A percentile compares a stretch with the other conserved stretches of the same genome.
Evolutionary conservation across 2,797 vertebrate species (phyloP).

Genomic region (Heteromormyrus szaboi): DNA sequence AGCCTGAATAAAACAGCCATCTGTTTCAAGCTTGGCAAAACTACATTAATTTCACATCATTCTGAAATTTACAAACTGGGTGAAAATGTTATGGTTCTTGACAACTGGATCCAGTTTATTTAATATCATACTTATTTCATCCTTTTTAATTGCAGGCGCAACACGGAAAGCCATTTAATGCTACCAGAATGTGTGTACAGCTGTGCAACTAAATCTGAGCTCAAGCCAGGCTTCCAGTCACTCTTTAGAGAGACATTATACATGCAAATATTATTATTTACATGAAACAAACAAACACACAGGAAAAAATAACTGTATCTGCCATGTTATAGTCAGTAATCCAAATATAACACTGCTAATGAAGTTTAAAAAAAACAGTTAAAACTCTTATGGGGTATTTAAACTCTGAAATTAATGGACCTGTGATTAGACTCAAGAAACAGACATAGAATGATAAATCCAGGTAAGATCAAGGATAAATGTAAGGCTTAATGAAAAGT

Average conservation of each 20-base stretch:
- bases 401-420: background rate
- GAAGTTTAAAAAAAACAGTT: background rate
- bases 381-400: background rate
- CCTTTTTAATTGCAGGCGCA: constrained; percentile 10
- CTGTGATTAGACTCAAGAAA: background rate
- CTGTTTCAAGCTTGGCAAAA: constrained; percentile 56
- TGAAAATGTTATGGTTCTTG: constrained; percentile 27
- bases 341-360: background rate
- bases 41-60: constrained; percentile 63
- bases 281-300: background rate
- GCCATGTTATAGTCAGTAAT: background rate
- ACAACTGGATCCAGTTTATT: constrained; percentile 24
- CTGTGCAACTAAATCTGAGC: background rate
- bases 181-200: constrained; percentile 1
- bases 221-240: background rate
- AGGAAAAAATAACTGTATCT: constrained; percentile 18
- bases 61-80: constrained; percentile 50
- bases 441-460: background rate
- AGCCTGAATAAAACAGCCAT: constrained; percentile 65
- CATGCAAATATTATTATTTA: background rate
- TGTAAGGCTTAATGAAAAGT: background rate
- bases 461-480: background rate
- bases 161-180: background rate
- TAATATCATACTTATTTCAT: constrained; percentile 22
- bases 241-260: background rate